These are phyloP conservation scores for Ctenoplectra terminalis DNA, from an alignment of 1,140 invertebrate species.

Conservation along the genomic window DNA sequence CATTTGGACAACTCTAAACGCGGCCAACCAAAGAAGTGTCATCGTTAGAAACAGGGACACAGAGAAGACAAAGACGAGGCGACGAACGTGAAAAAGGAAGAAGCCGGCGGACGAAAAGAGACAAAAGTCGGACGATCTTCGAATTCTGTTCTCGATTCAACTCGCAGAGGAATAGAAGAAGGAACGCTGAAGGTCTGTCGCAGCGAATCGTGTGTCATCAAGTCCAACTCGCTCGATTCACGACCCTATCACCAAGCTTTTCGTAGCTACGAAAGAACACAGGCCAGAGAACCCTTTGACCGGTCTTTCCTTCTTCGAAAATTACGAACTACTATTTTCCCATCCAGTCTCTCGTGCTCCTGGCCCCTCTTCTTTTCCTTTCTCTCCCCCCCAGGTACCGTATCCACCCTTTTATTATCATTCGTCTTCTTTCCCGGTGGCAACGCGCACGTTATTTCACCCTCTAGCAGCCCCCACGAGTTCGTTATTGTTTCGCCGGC, in stretches of 20 bases:
- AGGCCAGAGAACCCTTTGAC: conserved; percentile 50
- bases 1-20: conserved; percentile 3
- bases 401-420: conserved; percentile 39
- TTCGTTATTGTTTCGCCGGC: conserved; percentile 11
- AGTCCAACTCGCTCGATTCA: conserved; percentile 49
- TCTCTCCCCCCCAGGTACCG: neutral
- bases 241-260: conserved; percentile 44
- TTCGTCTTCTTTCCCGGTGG: conserved; percentile 18
- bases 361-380: neutral
- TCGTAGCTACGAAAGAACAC: conserved; percentile 37
- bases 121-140: conserved; percentile 33
- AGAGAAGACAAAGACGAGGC: too few relatives aligned
- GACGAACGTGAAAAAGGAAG: too few relatives aligned
- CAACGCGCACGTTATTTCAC: conserved; percentile 25
- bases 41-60: neutral
- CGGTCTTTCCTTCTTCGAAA: conserved; percentile 44
- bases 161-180: conserved; percentile 12
- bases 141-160: conserved; percentile 49
- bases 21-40: neutral
- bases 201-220: conserved; percentile 45
- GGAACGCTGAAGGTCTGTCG: conserved; percentile 15
- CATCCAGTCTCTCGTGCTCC: neutral
- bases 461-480: neutral
- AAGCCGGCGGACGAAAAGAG: neutral
- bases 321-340: conserved; percentile 51